phyloP scores from a whole-genome alignment of 2,888 invertebrate genomes.

The Ophioninae sp. region DNA sequence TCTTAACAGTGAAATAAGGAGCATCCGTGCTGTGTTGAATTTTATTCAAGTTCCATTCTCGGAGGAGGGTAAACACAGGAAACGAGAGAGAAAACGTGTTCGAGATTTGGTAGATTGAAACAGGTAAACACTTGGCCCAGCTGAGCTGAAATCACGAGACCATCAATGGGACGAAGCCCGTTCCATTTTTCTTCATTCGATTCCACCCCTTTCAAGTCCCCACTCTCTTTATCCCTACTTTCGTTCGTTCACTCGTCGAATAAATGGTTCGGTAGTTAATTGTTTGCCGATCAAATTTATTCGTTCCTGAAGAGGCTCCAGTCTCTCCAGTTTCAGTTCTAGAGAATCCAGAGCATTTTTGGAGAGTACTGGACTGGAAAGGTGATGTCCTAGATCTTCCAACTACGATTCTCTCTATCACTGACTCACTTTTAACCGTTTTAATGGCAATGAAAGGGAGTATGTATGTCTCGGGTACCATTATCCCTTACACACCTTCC shows the following conservation, averaged over 20 bases:
- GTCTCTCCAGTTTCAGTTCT: too few relatives aligned
- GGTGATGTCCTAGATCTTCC: conserved; percentile 34
- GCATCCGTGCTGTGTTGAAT: conserved; percentile 25
- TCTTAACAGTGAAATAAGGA: conserved; percentile 49
- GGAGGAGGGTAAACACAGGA: conserved; percentile 38
- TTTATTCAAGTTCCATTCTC: conserved; percentile 23
- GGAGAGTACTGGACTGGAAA: not conserved
- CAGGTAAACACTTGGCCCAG: conserved; percentile 41
- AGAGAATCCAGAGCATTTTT: conserved; percentile 39
- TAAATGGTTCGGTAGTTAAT: conserved; percentile 67
- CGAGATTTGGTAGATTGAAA: conserved; percentile 31
- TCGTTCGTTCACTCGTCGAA: conserved; percentile 50
- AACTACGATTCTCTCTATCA: conserved; percentile 44
- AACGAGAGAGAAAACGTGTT: conserved; percentile 26
- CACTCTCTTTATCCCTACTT: not conserved
- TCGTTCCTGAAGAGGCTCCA: conserved; percentile 65
- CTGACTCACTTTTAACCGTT: conserved; percentile 35
- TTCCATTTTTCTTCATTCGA: conserved; percentile 65
- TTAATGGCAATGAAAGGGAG: conserved; percentile 63
- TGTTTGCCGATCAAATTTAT: conserved; percentile 72
- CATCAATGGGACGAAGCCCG: conserved; percentile 33
- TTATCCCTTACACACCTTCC: conserved; percentile 71
- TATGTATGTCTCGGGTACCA: conserved; percentile 50
- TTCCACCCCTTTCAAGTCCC: conserved; percentile 28
- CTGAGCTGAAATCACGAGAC: conserved; percentile 9